phyloP scores from a whole-genome alignment of 2,888 invertebrate species.

The Eristalis pertinax region DNA sequence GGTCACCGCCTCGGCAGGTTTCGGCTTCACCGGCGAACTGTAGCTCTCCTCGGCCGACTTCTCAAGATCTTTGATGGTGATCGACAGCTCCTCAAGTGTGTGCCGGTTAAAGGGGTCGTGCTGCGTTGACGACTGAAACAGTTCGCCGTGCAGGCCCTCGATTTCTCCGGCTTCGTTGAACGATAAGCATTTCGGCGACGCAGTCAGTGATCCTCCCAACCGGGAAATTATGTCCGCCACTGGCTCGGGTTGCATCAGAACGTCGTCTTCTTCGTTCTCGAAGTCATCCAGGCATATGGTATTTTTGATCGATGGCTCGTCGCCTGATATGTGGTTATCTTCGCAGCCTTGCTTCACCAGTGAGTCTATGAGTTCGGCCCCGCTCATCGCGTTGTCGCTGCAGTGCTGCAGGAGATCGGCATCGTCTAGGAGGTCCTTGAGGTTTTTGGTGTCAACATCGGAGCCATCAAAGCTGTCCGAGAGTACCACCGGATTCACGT shows the following conservation, averaged over 20 bases:
- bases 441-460: slow-evolving; percentile 79
- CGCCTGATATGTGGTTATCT: slow-evolving; percentile 82
- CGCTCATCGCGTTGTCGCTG: slow-evolving; percentile 81
- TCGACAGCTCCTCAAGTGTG: slow-evolving; percentile 81
- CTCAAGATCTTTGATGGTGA: slow-evolving; percentile 84
- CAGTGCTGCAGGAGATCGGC: slow-evolving; percentile 80
- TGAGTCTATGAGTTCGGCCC: slow-evolving; percentile 83
- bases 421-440: slow-evolving; percentile 80
- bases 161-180: slow-evolving; percentile 81
- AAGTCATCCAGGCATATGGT: slow-evolving; percentile 81
- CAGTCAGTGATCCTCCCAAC: slow-evolving; percentile 84
- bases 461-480: slow-evolving; percentile 73
- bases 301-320: slow-evolving; percentile 71
- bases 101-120: slow-evolving; percentile 74
- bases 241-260: slow-evolving; percentile 82
- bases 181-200: slow-evolving; percentile 80
- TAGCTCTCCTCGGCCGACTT: slow-evolving; percentile 74
- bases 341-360: slow-evolving; percentile 85
- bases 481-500: slow-evolving; percentile 55
- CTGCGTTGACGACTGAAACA: slow-evolving; percentile 76
- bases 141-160: slow-evolving; percentile 79
- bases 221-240: slow-evolving; percentile 85
- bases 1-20: slow-evolving; percentile 60
- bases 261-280: slow-evolving; percentile 82
- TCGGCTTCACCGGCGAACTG: slow-evolving; percentile 67